Base-by-base conservation (phyloP, 2,113 vertebrate species). In the Neopipo cinnamomea region DNA sequence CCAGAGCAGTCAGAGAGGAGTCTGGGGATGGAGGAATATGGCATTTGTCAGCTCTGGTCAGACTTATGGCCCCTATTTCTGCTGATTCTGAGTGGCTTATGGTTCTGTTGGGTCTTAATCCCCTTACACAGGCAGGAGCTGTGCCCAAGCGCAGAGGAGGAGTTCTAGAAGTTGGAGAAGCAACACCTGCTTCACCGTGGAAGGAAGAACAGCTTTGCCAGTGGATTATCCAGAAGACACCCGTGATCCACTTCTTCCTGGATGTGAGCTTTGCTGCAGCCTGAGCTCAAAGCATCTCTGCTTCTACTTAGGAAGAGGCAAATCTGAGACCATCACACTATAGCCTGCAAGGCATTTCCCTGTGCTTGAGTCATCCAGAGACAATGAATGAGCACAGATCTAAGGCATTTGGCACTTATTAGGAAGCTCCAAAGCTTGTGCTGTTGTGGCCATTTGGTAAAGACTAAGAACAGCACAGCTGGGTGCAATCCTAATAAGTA, bases 101-200 rank as follows among this genome's bases (percentile, higher is more conserved):
- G 33, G 47, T 76, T 39, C 63, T 44, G 6, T 31, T 65, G 25
- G 14, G 46, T 80, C 72, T 76, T 75, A 79, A 70, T 17, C 0
- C 0, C 72, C 39, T 84, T 73, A 74, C 68, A 47, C 30, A 63
- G 27, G 39, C 33, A 49, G 42, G 33, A 89, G 31, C 27, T 37
- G 14, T 55, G 81, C 66, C 50, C 0, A 2, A 25, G 42, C 53
- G 55, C 21, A 75, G 58, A 5, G 12, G 15, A 77, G 18, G 18
- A 66, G 47, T 33, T 73, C 50, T 59, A 59, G 49, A 84, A 74
- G 28, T 8, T 28, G 39, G 50, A 59, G 46, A 62, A 83, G 50
- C 0, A 13, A 39, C 0, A 0, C 30, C 35, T 47, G 37, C 61
- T 74, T 47, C 59, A 59, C 22, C 6, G 5, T 24, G 28, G 37